These are phyloP conservation scores for Onychomys leucogaster DNA, from an alignment of 2,797 vertebrate genomes.

Conservation along the genomic window DNA sequence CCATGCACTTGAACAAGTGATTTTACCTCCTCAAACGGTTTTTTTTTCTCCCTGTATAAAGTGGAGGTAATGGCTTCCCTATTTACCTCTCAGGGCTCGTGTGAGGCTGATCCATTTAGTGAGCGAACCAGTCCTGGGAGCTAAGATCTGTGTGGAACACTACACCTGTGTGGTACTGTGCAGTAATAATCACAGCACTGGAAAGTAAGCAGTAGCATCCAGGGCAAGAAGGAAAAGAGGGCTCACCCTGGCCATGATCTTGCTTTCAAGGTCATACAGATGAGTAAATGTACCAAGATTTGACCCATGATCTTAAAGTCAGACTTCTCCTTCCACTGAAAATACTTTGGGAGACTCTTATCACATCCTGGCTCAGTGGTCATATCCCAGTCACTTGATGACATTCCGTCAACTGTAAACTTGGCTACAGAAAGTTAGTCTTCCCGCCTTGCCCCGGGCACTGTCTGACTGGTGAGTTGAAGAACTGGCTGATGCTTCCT, in stretches of 20 bases:
- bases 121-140: neutral
- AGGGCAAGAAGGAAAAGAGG: neutral
- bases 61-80: neutral
- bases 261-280: neutral
- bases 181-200: neutral
- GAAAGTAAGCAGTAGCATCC: neutral
- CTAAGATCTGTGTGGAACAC: neutral
- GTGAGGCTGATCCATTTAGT: neutral
- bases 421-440: slow-evolving; percentile 1
- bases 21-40: neutral
- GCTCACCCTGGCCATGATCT: neutral
- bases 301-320: slow-evolving; percentile 32
- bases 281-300: neutral
- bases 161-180: neutral
- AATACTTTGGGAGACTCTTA: neutral
- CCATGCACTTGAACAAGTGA: neutral
- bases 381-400: slow-evolving; percentile 8
- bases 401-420: slow-evolving; percentile 34
- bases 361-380: neutral
- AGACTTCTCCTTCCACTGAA: slow-evolving; percentile 16
- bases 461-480: neutral
- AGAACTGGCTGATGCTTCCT: neutral
- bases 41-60: neutral
- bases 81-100: neutral
- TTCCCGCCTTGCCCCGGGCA: neutral